Conservation (phyloP, 2,113 vertebrate species). For the Montifringilla adamsi region DNA sequence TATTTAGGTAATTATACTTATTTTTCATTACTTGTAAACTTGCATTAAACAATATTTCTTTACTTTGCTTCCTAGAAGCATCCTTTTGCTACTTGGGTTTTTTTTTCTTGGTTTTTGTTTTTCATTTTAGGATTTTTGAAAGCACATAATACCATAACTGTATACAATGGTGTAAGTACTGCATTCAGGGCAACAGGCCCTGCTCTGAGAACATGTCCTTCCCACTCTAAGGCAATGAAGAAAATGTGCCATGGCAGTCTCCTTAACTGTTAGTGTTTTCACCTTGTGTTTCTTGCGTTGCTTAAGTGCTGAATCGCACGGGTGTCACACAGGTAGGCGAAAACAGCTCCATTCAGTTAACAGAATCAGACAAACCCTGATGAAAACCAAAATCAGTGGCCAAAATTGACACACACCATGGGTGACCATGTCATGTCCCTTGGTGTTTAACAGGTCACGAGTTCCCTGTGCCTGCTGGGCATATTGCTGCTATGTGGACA, state of each 20-base stretch:
- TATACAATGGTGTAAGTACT: neutral
- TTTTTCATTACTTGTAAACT: neutral
- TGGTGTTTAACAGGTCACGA: neutral
- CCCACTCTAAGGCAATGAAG: neutral
- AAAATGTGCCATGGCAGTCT: neutral
- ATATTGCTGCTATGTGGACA: too few species aligned
- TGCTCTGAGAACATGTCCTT: neutral
- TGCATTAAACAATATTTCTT: neutral
- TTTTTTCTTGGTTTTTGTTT: neutral
- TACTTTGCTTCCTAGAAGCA: neutral
- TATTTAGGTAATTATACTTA: neutral
- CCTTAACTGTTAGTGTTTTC: neutral
- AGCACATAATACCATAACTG: neutral
- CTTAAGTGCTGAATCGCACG: neutral
- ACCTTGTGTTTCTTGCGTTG: neutral
- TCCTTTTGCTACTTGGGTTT: neutral
- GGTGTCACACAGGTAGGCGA: rapidly evolving
- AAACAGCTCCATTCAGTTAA: neutral
- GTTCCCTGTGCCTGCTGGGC: neutral
- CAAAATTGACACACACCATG: neutral
- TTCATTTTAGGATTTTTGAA: neutral
- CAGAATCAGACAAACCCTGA: neutral
- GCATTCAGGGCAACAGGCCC: neutral
- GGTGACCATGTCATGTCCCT: too few species aligned
- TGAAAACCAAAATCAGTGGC: neutral